Conservation (phyloP, 2,113 vertebrate species). For the Tragulus kanchil region DNA sequence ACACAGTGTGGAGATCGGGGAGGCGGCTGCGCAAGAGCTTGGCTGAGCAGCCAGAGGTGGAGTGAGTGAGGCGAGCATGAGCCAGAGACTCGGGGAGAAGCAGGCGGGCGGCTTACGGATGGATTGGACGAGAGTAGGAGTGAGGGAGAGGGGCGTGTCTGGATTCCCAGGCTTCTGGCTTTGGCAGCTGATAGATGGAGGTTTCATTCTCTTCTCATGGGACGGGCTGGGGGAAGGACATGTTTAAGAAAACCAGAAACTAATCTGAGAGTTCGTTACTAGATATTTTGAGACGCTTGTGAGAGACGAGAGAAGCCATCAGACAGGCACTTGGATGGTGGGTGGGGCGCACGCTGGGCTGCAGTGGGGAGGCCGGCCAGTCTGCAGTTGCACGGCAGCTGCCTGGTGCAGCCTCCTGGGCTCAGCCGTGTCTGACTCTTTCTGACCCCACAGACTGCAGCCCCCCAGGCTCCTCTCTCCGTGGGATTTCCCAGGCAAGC, state of each 20-base stretch:
- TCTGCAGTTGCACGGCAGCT: background rate
- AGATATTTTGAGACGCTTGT: background rate
- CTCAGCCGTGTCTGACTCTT: background rate
- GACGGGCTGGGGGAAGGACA: background rate
- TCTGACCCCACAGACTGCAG: background rate
- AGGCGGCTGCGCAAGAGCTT: background rate
- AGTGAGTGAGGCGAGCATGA: background rate
- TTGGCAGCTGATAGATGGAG: background rate
- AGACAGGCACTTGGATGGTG: background rate
- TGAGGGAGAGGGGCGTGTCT: background rate
- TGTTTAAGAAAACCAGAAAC: slow-evolving; percentile 24
- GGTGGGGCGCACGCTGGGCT: background rate
- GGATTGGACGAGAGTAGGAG: background rate
- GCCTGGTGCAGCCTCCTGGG: background rate
- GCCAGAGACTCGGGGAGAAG: background rate
- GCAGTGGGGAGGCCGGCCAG: background rate
- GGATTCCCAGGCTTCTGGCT: background rate
- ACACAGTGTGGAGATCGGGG: background rate
- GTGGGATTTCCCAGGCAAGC: background rate
- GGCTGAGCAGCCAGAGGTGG: background rate
- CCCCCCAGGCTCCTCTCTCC: background rate
- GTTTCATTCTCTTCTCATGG: background rate
- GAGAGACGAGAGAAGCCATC: background rate
- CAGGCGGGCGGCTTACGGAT: background rate
- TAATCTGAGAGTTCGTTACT: background rate